A percentile compares a stretch with the other conserved stretches of the same genome.
Evolutionary conservation across 2,888 invertebrate genomes (phyloP).

Genomic region (Volucella bombylans): DNA sequence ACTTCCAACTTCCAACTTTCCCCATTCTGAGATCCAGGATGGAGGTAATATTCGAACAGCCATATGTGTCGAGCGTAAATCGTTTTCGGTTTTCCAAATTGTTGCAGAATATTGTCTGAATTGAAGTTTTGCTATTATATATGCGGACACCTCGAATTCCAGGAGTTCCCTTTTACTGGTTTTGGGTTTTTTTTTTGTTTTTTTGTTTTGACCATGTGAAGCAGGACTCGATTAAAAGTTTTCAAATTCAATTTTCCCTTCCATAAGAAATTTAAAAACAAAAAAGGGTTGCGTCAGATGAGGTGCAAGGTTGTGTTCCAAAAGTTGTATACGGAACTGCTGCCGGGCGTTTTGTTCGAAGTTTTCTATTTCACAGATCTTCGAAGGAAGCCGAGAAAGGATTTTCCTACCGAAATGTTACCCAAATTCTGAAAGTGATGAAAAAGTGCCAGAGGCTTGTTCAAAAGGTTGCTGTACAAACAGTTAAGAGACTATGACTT

Average conservation of each 20-base stretch:
- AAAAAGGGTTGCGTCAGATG: no score
- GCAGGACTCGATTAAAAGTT: constrained; percentile 66
- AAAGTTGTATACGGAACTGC: no score
- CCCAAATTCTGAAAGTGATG: no score
- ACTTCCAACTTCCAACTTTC: neutral
- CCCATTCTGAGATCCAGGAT: neutral
- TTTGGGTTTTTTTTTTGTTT: neutral
- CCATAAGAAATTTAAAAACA: neutral
- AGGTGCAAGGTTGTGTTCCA: no score
- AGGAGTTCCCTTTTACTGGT: no score
- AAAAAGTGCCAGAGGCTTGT: no score
- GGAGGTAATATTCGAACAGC: constrained; percentile 33
- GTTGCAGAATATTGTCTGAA: constrained; percentile 52
- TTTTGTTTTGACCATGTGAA: constrained; percentile 6
- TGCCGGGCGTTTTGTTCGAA: no score
- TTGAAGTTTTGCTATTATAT: constrained; percentile 40
- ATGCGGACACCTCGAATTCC: neutral
- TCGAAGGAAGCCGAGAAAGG: no score
- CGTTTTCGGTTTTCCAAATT: constrained; percentile 51
- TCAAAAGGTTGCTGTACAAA: no score
- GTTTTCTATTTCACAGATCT: no score
- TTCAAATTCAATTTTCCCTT: constrained; percentile 43
- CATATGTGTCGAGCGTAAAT: constrained; percentile 44
- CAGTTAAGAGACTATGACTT: no score
- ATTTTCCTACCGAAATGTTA: no score